Percentiles rank a stretch among this genome's conserved stretches.
phyloP scores from a whole-genome alignment of 2,113 vertebrate species.

The Trachemys scripta region DNA sequence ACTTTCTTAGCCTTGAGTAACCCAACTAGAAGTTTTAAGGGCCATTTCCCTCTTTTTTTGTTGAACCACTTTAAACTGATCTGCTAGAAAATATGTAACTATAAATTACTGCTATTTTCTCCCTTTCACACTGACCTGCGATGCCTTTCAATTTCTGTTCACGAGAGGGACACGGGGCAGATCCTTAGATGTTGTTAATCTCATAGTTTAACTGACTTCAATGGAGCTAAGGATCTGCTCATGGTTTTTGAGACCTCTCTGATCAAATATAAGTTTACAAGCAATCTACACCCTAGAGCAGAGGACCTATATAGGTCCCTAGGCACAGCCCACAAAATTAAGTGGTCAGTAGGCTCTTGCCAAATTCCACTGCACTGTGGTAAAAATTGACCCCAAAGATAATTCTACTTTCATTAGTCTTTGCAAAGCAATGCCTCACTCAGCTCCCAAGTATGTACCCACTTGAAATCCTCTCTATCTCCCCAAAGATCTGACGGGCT shows the following conservation, averaged over 20 bases:
- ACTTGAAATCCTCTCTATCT: background rate
- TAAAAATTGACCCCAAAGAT: background rate
- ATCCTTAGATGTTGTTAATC: background rate
- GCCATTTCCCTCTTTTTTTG: constrained; percentile 67
- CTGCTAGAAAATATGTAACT: constrained; percentile 44
- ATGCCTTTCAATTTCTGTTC: background rate
- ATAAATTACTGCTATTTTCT: background rate
- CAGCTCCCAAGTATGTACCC: accelerated
- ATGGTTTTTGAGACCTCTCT: constrained; percentile 2
- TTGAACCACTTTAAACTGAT: constrained; percentile 68
- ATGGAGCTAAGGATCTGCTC: background rate
- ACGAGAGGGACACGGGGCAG: background rate
- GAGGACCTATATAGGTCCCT: background rate
- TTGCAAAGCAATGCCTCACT: background rate
- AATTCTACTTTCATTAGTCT: background rate
- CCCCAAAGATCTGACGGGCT: constrained; percentile 14
- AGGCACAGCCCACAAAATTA: background rate
- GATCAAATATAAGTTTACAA: constrained; percentile 5
- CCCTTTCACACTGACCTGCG: background rate
- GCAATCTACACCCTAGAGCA: background rate
- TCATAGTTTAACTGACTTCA: background rate
- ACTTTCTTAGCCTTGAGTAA: constrained; percentile 58
- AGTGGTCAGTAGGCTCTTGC: background rate
- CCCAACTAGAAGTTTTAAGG: constrained; percentile 58
- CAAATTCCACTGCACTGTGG: background rate